These are phyloP conservation scores for Drosophila ohnishii DNA, from an alignment of 1,140 invertebrate genomes.

Conservation along the genomic window DNA sequence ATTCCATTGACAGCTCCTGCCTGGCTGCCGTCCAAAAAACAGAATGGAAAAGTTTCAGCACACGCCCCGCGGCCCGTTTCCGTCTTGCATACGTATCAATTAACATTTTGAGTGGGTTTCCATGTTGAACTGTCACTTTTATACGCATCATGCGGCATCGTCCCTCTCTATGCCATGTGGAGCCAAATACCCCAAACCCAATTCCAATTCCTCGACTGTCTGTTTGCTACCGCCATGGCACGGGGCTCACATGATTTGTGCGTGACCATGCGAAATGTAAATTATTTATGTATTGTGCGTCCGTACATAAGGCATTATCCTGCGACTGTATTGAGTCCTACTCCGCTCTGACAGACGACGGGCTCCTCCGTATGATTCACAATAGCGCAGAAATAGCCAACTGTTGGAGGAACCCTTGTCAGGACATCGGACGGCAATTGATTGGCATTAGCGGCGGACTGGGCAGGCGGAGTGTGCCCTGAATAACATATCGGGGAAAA, in stretches of 20 bases:
- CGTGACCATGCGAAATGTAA: slow-evolving; percentile 80
- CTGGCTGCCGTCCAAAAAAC: background rate
- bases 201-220: slow-evolving; percentile 25
- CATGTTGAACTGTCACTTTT: slow-evolving; percentile 79
- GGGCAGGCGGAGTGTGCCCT: slow-evolving; percentile 35
- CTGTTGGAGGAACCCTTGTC: slow-evolving; percentile 57
- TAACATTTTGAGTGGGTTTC: slow-evolving; percentile 79
- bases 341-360: slow-evolving; percentile 20
- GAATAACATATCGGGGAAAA: slow-evolving; percentile 41
- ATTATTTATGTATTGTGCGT: slow-evolving; percentile 70
- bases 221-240: slow-evolving; percentile 2
- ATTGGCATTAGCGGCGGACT: slow-evolving; percentile 60
- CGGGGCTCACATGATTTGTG: slow-evolving; percentile 69
- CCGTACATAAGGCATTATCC: slow-evolving; percentile 51
- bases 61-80: slow-evolving; percentile 12
- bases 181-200: slow-evolving; percentile 24
- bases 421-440: slow-evolving; percentile 56
- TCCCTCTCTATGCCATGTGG: slow-evolving; percentile 1
- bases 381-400: slow-evolving; percentile 52
- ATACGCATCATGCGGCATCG: slow-evolving; percentile 67
- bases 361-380: slow-evolving; percentile 18
- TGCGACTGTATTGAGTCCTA: slow-evolving; percentile 44
- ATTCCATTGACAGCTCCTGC: background rate
- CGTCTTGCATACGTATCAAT: slow-evolving; percentile 63
- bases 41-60: slow-evolving; percentile 23